Percentiles rank a stretch among this genome's conserved stretches.
These are phyloP conservation scores for Cyclophora albipunctata DNA, from an alignment of 2,888 invertebrate genomes.

Conservation along the genomic window DNA sequence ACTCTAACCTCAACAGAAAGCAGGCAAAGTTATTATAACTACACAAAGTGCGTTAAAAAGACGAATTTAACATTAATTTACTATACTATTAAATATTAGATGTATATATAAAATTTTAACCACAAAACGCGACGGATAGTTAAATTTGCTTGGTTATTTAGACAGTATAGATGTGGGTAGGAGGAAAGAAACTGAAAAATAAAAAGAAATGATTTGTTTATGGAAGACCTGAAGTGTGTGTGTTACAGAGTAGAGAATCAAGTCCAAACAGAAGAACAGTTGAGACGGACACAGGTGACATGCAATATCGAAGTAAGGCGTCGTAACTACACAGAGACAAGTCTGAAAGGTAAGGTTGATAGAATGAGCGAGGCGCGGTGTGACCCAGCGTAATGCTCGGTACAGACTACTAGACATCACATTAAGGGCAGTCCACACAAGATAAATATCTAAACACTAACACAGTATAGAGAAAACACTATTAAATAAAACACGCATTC, in stretches of 20 bases:
- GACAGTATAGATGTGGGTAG: conserved; percentile 30
- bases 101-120: conserved; percentile 31
- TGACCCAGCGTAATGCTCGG: background rate
- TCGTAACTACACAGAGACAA: background rate
- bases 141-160: conserved; percentile 67
- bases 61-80: conserved; percentile 19
- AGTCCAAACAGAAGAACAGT: no score
- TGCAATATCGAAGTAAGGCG: background rate
- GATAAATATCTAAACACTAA: conserved; percentile 38
- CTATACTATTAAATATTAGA: no score
- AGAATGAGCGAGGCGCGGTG: background rate
- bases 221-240: conserved; percentile 33
- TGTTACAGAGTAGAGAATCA: conserved; percentile 14
- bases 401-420: conserved; percentile 22
- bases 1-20: conserved; percentile 55
- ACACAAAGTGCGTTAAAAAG: conserved; percentile 61
- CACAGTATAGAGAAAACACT: conserved; percentile 35
- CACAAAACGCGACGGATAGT: conserved; percentile 52
- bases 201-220: conserved; percentile 20
- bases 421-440: conserved; percentile 21
- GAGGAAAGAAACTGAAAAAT: conserved; percentile 26
- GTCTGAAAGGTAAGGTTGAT: conserved; percentile 6
- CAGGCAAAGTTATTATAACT: conserved; percentile 49
- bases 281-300: background rate
- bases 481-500: conserved; percentile 40